Percentiles rank a stretch among this genome's conserved stretches.
Conservation (phyloP, 2,888 invertebrate species). For the Orthosia gothica region DNA sequence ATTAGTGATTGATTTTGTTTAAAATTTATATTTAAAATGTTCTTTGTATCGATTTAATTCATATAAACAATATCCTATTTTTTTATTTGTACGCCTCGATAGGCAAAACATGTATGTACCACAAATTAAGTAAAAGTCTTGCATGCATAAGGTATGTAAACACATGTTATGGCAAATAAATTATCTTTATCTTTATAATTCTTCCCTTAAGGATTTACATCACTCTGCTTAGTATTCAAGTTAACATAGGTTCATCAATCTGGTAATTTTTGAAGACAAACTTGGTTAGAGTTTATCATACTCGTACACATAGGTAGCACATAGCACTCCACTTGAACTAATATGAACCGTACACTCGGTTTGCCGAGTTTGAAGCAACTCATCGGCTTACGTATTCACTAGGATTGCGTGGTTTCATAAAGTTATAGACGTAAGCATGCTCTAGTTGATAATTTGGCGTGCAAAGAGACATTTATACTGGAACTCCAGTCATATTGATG, state of each 20-base stretch:
- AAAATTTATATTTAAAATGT: too few species aligned
- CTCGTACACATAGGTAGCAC: background rate
- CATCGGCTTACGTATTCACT: constrained; percentile 17
- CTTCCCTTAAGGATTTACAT: background rate
- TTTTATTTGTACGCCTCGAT: too few species aligned
- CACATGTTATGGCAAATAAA: too few species aligned
- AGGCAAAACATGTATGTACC: too few species aligned
- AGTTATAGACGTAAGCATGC: constrained; percentile 17
- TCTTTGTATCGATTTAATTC: too few species aligned
- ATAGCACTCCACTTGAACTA: constrained; percentile 25
- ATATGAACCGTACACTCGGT: constrained; percentile 4
- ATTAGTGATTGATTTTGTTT: too few species aligned
- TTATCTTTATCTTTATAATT: too few species aligned
- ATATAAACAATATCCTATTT: too few species aligned
- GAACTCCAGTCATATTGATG: constrained; percentile 1
- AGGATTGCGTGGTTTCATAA: constrained; percentile 26
- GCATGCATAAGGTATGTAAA: too few species aligned
- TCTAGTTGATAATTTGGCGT: constrained; percentile 15
- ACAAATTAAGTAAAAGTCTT: too few species aligned
- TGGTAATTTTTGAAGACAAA: background rate
- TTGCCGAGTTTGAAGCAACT: constrained; percentile 23
- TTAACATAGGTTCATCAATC: background rate
- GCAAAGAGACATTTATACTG: background rate
- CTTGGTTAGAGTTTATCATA: constrained; percentile 2
- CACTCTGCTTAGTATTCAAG: background rate